phyloP scores from a whole-genome alignment of 2,113 vertebrate genomes.

The Rhizomys pruinosus region DNA sequence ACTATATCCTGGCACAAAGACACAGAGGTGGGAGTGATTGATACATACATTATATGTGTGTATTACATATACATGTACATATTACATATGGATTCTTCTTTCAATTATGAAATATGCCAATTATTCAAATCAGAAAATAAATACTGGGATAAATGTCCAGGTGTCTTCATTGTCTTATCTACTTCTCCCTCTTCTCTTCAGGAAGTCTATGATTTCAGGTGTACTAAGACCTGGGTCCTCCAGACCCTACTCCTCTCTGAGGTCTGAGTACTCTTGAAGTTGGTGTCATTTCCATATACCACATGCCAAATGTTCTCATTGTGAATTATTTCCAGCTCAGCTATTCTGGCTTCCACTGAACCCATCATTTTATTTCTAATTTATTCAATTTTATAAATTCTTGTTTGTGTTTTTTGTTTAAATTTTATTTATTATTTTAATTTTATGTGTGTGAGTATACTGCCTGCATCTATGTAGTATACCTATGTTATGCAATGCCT shows the following conservation, averaged over 20 bases:
- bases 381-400: not conserved
- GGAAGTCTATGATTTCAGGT: not conserved
- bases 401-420: not conserved
- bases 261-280: not conserved
- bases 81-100: not conserved
- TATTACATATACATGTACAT: not conserved
- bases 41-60: no score
- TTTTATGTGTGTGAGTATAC: no score
- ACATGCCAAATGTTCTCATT: not conserved
- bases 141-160: not conserved
- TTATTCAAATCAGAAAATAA: not conserved
- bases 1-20: not conserved
- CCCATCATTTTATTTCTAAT: not conserved
- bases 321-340: not conserved
- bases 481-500: no score
- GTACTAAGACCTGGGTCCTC: not conserved
- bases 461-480: no score
- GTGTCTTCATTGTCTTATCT: not conserved
- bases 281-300: not conserved
- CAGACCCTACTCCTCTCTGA: no score
- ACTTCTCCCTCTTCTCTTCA: not conserved
- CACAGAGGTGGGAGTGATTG: not conserved
- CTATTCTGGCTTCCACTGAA: not conserved
- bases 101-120: not conserved
- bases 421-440: no score